Conservation (phyloP, 2,113 vertebrate genomes). For the Scophthalmus maximus region DNA sequence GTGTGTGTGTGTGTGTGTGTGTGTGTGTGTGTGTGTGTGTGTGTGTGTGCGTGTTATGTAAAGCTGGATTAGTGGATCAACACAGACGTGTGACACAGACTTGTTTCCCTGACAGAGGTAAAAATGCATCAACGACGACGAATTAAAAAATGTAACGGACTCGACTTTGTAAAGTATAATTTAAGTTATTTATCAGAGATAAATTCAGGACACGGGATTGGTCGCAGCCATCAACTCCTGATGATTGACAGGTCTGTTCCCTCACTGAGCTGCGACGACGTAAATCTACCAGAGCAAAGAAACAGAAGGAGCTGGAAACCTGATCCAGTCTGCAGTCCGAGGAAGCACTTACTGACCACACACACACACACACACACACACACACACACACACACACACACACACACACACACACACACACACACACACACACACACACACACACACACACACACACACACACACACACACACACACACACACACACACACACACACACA, state of each 20-base stretch:
- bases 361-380: constrained; percentile 11
- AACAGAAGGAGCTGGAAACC: constrained; percentile 63
- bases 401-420: constrained; percentile 24
- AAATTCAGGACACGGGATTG: too few species aligned
- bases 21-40: neutral
- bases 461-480: neutral
- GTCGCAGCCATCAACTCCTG: too few species aligned
- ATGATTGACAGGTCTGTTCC: neutral
- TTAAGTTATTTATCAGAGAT: too few species aligned
- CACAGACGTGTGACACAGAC: neutral
- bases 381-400: constrained; percentile 9
- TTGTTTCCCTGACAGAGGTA: neutral
- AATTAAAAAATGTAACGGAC: too few species aligned
- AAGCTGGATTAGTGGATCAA: constrained; percentile 36
- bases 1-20: neutral
- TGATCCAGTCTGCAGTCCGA: constrained; percentile 49
- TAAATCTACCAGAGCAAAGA: too few species aligned
- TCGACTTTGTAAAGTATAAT: too few species aligned
- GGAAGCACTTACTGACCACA: constrained; percentile 38
- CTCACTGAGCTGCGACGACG: neutral
- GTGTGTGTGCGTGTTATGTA: constrained; percentile 29
- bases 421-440: neutral
- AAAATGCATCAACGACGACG: neutral
- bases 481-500: constrained; percentile 40
- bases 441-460: neutral